Evolutionary conservation across 1,140 invertebrate genomes (phyloP).

Genomic region (Dufourea novaeangliae): DNA sequence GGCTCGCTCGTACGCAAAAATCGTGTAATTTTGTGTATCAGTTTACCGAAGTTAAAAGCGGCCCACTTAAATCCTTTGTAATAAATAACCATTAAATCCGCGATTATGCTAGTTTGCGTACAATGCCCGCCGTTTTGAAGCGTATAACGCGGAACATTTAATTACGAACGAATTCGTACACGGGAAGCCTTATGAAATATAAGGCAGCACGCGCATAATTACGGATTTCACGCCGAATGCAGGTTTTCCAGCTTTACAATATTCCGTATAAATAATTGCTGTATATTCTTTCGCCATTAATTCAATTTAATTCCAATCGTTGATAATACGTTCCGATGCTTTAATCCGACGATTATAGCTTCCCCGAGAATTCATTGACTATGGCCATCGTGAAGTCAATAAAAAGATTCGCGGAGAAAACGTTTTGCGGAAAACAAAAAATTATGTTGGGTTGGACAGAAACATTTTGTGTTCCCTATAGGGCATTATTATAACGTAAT

Average conservation of each 20-base stretch:
- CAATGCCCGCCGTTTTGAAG: neutral
- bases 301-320: neutral
- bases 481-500: no score
- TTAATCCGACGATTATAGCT: neutral
- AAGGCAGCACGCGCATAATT: neutral
- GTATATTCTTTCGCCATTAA: neutral
- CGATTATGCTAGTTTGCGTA: neutral
- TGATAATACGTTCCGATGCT: neutral
- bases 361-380: neutral
- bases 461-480: no score
- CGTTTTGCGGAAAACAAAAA: no score
- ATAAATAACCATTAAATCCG: neutral
- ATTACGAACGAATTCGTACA: neutral
- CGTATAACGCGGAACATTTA: neutral
- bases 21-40: neutral
- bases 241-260: neutral
- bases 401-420: neutral
- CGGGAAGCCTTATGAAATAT: neutral
- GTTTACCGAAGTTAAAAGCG: constrained; percentile 25
- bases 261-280: neutral
- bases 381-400: neutral
- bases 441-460: no score
- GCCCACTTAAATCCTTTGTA: neutral
- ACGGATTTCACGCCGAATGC: neutral
- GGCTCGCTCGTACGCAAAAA: constrained; percentile 19